Evolutionary conservation across 2,888 invertebrate species (phyloP), one percentile per base, ranked within the genome.

Genomic region (Brachyopa scutellaris): DNA sequence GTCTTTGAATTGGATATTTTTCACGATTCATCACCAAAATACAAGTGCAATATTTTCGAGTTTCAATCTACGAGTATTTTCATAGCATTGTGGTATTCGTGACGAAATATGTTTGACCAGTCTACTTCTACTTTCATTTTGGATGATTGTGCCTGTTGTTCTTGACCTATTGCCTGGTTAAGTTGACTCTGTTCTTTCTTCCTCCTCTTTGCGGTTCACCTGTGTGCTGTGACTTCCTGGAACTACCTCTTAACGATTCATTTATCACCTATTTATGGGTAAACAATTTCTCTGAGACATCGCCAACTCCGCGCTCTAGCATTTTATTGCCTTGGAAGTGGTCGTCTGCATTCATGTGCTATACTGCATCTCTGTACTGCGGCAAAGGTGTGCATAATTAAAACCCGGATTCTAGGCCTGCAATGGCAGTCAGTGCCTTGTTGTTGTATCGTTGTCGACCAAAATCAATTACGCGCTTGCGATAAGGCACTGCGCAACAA

Each of bases 401-500:
- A 62, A 73, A 55, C 55, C 73, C 62, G 47, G 73, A 73, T 73
- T 73, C 73, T 73, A 55, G 72, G 55, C 62, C 53, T 51, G n/a
- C 13, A 29, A 6, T 23, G 29, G 31, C 23, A 23, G 40, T 31
- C 31, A 40, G 53, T 13, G 21, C 21, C 11, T 29, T 13, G 59
- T 38, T 51, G 3, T 26, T 6, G 26, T 26, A 26, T 26, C 4
- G 26, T 26, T 45, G 38, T 72, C 51, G 23, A 19, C 19, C 19
- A 61, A 55, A 57, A 53, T 62, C 62, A 62, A 62, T 72, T 72
- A 62, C n/a, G 36, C 29, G 45, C 55, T n/a, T 19, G 23, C 61
- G 61, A 61, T 61, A 61, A 31, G 29, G 51, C 26, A 13, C 9
- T 21, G 2, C 19, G 42, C 2, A 11, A 8, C 53, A 8, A n/a